Conservation (phyloP, 2,888 invertebrate genomes). For the Morpho helenor region DNA sequence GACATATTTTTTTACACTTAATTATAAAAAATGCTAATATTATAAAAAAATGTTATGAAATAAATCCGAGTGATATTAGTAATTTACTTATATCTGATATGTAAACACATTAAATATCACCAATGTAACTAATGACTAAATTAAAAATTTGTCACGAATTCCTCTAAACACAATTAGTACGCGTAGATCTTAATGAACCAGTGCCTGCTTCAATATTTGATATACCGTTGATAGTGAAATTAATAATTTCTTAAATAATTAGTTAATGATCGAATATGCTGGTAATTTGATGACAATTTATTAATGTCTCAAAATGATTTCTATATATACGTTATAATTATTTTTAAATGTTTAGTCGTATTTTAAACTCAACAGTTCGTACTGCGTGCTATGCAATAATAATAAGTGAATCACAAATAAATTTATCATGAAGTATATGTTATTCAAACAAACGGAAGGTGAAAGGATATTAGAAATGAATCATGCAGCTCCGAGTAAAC, state of each 20-base stretch:
- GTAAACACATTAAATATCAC: slow-evolving; percentile 8
- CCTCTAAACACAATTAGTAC: slow-evolving; percentile 12
- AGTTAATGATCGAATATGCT: slow-evolving; percentile 49
- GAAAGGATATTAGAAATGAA: slow-evolving; percentile 6
- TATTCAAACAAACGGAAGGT: slow-evolving; percentile 8
- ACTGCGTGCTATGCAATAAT: background rate
- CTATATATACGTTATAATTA: slow-evolving; percentile 47
- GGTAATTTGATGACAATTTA: slow-evolving; percentile 45
- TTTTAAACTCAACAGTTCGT: slow-evolving; percentile 10
- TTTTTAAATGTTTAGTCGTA: slow-evolving; percentile 36
- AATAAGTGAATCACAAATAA: background rate
- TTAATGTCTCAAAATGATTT: slow-evolving; percentile 43
- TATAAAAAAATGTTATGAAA: too few relatives aligned
- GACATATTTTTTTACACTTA: too few relatives aligned
- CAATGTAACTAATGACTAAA: slow-evolving; percentile 5
- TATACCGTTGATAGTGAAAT: slow-evolving; percentile 21
- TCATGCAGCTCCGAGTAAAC: background rate
- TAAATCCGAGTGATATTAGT: background rate
- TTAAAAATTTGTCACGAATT: background rate
- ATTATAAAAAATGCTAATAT: too few relatives aligned
- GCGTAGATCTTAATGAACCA: slow-evolving; percentile 11
- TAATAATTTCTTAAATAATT: slow-evolving; percentile 38
- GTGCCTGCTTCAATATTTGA: slow-evolving; percentile 31
- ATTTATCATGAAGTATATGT: slow-evolving; percentile 12
- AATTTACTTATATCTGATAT: background rate